phyloP scores from a whole-genome alignment of 2,113 vertebrate genomes.

The Cheirogaleus medius region DNA sequence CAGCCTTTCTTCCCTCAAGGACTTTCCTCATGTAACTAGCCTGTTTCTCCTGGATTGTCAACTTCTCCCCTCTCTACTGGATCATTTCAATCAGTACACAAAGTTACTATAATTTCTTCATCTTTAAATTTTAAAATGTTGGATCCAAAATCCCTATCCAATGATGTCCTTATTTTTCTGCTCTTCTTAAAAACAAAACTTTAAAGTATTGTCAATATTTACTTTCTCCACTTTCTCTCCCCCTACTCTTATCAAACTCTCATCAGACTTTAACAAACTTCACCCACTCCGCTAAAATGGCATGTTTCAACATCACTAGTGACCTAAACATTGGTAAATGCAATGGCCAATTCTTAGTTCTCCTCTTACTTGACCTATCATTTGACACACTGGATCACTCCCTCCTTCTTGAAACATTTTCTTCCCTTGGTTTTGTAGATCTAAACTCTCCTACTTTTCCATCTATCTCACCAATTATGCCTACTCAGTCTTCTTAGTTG shows the following conservation, averaged over 20 bases:
- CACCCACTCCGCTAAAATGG: neutral
- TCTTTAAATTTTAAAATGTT: neutral
- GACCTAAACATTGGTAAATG: neutral
- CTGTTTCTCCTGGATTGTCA: neutral
- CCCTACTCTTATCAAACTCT: neutral
- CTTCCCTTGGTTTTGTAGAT: slow-evolving; percentile 9
- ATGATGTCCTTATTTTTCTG: slow-evolving; percentile 4
- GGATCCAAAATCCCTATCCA: neutral
- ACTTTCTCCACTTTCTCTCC: neutral
- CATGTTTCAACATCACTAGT: neutral
- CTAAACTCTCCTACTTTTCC: neutral
- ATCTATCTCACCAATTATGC: neutral
- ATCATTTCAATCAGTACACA: slow-evolving; percentile 9
- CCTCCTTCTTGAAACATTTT: neutral
- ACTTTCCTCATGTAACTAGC: neutral
- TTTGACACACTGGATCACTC: neutral
- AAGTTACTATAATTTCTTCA: neutral
- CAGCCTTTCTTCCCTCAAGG: neutral
- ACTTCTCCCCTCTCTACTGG: neutral
- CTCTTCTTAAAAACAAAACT: neutral
- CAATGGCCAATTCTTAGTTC: neutral
- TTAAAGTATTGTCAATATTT: neutral
- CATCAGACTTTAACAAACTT: neutral
- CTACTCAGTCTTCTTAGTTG: neutral
- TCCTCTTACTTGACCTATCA: neutral